Evolutionary conservation across 2,888 invertebrate genomes (phyloP).

Genomic region (Sesamia inferens): DNA sequence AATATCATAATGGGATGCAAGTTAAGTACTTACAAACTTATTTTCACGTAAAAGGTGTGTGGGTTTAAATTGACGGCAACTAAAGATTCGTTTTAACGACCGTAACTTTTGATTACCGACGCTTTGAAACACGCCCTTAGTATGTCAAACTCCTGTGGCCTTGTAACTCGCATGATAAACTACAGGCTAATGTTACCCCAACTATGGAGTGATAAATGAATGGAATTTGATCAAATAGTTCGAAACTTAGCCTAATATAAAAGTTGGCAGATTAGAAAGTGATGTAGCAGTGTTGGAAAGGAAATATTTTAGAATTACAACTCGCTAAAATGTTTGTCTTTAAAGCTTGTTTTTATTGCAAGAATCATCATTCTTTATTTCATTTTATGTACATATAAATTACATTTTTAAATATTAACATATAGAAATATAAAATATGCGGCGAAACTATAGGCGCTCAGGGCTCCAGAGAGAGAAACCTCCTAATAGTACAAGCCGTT

Average conservation of each 20-base stretch:
- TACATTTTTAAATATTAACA: too few species aligned
- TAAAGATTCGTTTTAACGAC: slow-evolving; percentile 35
- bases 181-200: slow-evolving; percentile 45
- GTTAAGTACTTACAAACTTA: background rate
- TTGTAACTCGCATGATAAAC: slow-evolving; percentile 62
- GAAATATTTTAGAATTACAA: slow-evolving; percentile 11
- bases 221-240: slow-evolving; percentile 62
- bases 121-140: slow-evolving; percentile 22
- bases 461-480: too few species aligned
- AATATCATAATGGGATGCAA: background rate
- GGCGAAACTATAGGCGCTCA: too few species aligned
- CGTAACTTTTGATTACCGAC: slow-evolving; percentile 40
- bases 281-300: slow-evolving; percentile 1
- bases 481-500: too few species aligned
- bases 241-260: slow-evolving; percentile 42
- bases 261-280: slow-evolving; percentile 48
- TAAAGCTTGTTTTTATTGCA: background rate
- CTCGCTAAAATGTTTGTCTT: background rate
- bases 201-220: slow-evolving; percentile 60
- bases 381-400: too few species aligned
- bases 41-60: background rate
- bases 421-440: too few species aligned
- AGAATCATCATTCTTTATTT: too few species aligned
- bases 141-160: slow-evolving; percentile 53
- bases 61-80: background rate